A percentile compares a stretch with the other conserved stretches of the same genome.
Evolutionary conservation across 2,797 vertebrate genomes (phyloP).

Genomic region (Danio choprae): DNA sequence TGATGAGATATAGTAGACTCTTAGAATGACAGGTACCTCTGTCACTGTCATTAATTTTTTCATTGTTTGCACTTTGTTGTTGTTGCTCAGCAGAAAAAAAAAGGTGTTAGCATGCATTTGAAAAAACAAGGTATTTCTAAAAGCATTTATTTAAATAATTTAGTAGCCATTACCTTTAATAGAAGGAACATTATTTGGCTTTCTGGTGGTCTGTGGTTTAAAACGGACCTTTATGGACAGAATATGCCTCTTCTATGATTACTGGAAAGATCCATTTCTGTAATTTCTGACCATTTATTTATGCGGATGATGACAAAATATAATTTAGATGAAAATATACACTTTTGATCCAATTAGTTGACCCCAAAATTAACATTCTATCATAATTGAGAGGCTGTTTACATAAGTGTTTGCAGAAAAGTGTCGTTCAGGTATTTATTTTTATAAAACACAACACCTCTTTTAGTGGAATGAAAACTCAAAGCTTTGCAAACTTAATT

Average conservation of each 20-base stretch:
- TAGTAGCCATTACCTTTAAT: constrained; percentile 16
- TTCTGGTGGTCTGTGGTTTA: constrained; percentile 15
- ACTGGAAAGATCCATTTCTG: constrained; percentile 8
- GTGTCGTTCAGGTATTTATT: background rate
- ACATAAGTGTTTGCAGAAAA: no score
- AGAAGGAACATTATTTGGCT: constrained; percentile 18
- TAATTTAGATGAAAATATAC: background rate
- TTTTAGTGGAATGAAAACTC: no score
- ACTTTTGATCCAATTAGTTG: background rate
- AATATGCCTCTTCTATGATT: background rate
- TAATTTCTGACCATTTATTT: constrained; percentile 21
- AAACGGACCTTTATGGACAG: background rate
- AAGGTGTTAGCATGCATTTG: background rate
- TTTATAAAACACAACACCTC: no score
- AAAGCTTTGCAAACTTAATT: no score
- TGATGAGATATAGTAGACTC: constrained; percentile 11
- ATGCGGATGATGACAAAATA: background rate
- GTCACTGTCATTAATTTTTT: background rate
- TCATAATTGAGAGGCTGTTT: no score
- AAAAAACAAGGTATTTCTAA: background rate
- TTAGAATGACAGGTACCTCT: constrained; percentile 1
- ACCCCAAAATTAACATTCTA: background rate
- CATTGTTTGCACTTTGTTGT: background rate
- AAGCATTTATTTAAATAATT: constrained; percentile 16
- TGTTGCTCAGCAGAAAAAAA: background rate